Evolutionary conservation across 1,140 invertebrate species (phyloP).

Genomic region (Sinonovacula constricta): DNA sequence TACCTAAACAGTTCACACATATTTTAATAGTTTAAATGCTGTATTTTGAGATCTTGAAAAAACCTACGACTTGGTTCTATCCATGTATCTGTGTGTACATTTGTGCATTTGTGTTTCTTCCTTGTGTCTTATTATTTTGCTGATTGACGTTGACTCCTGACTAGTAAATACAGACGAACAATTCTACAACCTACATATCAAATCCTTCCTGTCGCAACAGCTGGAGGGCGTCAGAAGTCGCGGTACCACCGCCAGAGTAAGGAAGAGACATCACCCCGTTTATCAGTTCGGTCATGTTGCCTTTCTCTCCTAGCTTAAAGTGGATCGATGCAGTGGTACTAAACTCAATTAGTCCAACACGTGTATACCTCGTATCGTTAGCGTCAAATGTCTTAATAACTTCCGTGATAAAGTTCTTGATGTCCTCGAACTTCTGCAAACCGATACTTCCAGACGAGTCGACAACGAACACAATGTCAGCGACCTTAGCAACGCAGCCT

Average conservation of each 20-base stretch:
- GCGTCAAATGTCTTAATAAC: conserved; percentile 54
- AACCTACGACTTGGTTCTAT: no score
- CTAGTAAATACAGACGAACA: background rate
- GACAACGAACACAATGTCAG: conserved; percentile 63
- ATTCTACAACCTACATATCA: conserved; percentile 20
- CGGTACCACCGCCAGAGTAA: conserved; percentile 57
- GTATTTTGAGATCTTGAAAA: no score
- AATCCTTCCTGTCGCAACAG: conserved; percentile 32
- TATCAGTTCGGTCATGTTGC: conserved; percentile 41
- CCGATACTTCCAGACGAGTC: conserved; percentile 63
- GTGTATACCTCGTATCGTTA: conserved; percentile 13
- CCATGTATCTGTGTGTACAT: no score
- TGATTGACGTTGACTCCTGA: no score
- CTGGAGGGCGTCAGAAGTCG: conserved; percentile 48
- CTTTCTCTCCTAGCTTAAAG: conserved; percentile 57
- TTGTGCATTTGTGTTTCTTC: no score
- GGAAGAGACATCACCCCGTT: conserved; percentile 53
- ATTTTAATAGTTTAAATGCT: no score
- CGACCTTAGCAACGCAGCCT: conserved; percentile 49
- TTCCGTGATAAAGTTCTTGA: conserved; percentile 54
- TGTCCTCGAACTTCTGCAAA: conserved; percentile 53
- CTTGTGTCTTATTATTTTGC: no score
- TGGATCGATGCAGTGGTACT: conserved; percentile 46
- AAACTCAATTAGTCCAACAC: conserved; percentile 37
- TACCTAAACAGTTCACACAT: no score